Evolutionary conservation across 30 jellyfish, hydroid and myxozoan genomes (phyloP).

Genomic region (Cassiopea xamachana): DNA sequence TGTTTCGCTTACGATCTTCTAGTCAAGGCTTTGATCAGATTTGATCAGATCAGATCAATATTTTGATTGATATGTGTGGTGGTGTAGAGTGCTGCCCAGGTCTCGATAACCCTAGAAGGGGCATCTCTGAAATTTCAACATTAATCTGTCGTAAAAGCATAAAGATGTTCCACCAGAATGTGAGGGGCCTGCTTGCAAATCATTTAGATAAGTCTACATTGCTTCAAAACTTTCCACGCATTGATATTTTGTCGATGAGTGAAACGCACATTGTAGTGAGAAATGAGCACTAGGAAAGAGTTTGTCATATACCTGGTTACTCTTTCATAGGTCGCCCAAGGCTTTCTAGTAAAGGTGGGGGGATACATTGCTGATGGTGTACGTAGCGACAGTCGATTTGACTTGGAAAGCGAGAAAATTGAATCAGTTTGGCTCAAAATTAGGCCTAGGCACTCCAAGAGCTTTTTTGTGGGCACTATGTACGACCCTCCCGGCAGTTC

Average conservation of each 20-base stretch:
- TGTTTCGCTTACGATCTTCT: conserved; percentile 48
- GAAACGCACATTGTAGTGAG: conserved; percentile 76
- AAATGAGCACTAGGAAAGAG: conserved; percentile 64
- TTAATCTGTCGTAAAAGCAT: conserved; percentile 46
- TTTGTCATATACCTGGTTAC: conserved; percentile 60
- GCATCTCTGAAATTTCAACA: conserved; percentile 44
- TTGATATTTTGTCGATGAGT: conserved; percentile 69
- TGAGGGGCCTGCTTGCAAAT: conserved; percentile 79
- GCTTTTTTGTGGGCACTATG: conserved; percentile 41
- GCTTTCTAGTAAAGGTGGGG: conserved; percentile 72
- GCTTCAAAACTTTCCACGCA: conserved; percentile 73
- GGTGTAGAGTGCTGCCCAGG: conserved; percentile 79
- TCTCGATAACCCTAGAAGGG: conserved; percentile 59
- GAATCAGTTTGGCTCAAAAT: conserved; percentile 60
- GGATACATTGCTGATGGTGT: conserved; percentile 71
- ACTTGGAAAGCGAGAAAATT: conserved; percentile 60
- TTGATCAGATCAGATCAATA: too few relatives aligned
- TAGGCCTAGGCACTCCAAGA: conserved; percentile 54
- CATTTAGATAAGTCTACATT: conserved; percentile 68
- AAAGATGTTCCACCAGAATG: conserved; percentile 68
- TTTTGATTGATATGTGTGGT: conserved; percentile 61
- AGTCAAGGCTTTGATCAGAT: conserved; percentile 69
- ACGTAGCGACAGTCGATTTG: conserved; percentile 64
- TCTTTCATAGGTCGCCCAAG: conserved; percentile 72
- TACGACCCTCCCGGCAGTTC: conserved; percentile 55